Percentiles rank a stretch among this genome's conserved stretches.
Evolutionary conservation across 2,113 vertebrate genomes (phyloP).

Genomic region (Mustelus asterias): DNA sequence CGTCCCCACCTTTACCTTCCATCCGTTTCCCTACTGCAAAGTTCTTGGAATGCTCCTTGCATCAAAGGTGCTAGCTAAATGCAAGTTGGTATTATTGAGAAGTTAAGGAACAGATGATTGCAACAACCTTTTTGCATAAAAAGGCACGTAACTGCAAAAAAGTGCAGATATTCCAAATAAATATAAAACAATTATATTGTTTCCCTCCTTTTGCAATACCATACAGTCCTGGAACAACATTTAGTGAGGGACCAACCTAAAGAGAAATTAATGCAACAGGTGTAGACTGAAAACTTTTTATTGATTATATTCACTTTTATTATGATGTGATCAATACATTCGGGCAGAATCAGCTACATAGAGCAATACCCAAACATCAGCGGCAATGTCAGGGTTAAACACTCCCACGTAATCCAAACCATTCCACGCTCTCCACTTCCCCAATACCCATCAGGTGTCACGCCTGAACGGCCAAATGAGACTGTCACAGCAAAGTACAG

Average conservation of each 20-base stretch:
- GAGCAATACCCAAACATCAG: conserved; percentile 12
- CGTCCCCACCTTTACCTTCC: neutral
- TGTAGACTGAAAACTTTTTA: neutral
- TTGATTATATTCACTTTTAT: neutral
- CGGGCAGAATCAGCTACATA: neutral
- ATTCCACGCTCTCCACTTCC: neutral
- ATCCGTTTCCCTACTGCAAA: neutral
- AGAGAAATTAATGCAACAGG: neutral
- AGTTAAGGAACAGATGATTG: neutral
- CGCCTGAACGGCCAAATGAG: neutral
- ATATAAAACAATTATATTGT: neutral
- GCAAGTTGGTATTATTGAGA: neutral
- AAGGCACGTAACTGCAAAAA: neutral
- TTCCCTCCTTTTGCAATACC: neutral
- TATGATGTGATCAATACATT: conserved; percentile 12
- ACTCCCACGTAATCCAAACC: neutral
- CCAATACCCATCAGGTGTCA: neutral
- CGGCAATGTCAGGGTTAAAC: neutral
- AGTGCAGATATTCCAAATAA: neutral
- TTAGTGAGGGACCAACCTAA: neutral
- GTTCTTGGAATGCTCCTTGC: neutral
- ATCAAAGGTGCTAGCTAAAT: neutral
- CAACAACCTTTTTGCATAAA: neutral
- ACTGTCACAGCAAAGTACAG: neutral
- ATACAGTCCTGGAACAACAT: neutral